Evolutionary conservation across 2,113 vertebrate species (phyloP).

Genomic region (Triplophysa rosa): DNA sequence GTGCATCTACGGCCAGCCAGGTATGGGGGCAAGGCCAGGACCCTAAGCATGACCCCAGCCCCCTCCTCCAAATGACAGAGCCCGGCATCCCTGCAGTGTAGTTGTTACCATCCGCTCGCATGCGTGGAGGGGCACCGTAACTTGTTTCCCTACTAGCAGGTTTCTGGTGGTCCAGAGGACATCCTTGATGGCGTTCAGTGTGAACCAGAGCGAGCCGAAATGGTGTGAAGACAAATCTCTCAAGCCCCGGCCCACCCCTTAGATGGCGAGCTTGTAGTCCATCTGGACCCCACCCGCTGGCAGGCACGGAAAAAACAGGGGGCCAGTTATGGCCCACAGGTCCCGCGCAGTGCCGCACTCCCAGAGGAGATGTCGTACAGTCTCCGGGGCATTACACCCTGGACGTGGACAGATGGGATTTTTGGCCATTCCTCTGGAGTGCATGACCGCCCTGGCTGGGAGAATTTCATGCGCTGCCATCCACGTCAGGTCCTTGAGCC

Average conservation of each 20-base stretch:
- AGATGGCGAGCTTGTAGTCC: neutral
- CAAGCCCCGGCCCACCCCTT: constrained; percentile 3
- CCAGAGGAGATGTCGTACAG: constrained; percentile 26
- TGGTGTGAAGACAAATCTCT: neutral
- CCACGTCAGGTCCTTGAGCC: constrained; percentile 6
- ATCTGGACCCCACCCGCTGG: constrained; percentile 14
- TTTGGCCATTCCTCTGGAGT: neutral
- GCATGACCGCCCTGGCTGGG: neutral
- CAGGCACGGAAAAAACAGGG: constrained; percentile 20
- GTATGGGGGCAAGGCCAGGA: neutral
- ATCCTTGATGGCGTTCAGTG: neutral
- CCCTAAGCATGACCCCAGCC: neutral
- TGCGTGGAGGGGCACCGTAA: neutral
- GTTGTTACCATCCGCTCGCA: neutral
- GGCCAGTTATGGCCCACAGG: constrained; percentile 37
- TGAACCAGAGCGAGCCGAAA: constrained; percentile 36
- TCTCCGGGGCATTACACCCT: neutral
- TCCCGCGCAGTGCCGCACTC: constrained; percentile 21
- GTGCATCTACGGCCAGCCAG: constrained; percentile 4
- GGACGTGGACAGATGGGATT: neutral
- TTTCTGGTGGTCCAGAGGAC: constrained; percentile 23
- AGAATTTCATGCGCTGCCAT: constrained; percentile 1
- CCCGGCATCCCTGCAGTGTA: neutral
- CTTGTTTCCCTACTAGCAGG: constrained; percentile 35
- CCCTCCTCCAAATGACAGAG: neutral